These are phyloP conservation scores for Tyto alba DNA, from an alignment of 2,113 vertebrate genomes.

Conservation along the genomic window DNA sequence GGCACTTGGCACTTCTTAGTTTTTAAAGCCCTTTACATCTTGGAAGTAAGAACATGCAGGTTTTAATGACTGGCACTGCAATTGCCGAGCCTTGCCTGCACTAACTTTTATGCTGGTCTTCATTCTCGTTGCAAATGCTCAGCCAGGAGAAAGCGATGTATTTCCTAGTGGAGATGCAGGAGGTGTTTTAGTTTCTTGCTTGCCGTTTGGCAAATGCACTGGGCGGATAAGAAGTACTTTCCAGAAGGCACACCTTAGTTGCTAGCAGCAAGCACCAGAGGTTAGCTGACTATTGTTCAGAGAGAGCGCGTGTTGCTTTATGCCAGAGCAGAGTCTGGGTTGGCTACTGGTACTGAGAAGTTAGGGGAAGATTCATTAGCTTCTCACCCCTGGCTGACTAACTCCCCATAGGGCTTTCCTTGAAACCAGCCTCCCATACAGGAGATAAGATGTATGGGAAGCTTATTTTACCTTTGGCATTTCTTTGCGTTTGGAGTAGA, in stretches of 20 bases:
- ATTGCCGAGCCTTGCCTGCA: neutral
- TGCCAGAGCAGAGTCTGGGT: neutral
- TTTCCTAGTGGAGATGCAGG: neutral
- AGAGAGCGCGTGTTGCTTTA: neutral
- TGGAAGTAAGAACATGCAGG: neutral
- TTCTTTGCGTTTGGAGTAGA: neutral
- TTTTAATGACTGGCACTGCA: neutral
- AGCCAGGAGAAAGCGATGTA: fast-evolving
- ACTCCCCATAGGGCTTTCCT: constrained; percentile 40
- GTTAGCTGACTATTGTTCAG: constrained; percentile 6
- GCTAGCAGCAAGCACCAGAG: neutral
- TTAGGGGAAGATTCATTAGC: neutral
- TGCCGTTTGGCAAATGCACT: neutral
- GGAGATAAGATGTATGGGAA: constrained; percentile 1
- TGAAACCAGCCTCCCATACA: neutral
- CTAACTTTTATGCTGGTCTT: neutral
- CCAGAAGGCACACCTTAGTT: constrained; percentile 39
- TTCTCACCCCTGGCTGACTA: constrained; percentile 3
- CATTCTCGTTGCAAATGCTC: neutral
- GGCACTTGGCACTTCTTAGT: neutral
- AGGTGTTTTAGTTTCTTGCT: neutral
- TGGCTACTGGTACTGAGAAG: neutral
- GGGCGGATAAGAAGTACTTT: constrained; percentile 2
- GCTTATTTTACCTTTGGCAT: neutral
- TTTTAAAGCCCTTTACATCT: constrained; percentile 13